Conservation (phyloP, 2,113 vertebrate genomes). For the Acrocephalus arundinaceus region DNA sequence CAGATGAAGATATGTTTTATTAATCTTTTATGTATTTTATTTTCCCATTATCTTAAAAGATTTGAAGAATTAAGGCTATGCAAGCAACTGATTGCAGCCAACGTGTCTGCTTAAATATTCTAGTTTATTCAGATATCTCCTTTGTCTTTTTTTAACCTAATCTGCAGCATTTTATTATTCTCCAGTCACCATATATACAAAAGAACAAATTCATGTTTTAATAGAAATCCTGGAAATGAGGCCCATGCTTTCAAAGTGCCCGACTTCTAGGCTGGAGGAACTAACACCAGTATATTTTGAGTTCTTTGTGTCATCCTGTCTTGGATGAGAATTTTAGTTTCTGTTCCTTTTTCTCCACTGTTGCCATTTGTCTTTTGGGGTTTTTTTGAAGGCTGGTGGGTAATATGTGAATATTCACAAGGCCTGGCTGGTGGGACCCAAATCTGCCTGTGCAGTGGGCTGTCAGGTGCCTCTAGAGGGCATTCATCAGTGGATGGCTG, state of each 20-base stretch:
- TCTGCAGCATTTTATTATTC: neutral
- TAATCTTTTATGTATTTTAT: neutral
- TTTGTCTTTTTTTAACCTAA: neutral
- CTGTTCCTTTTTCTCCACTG: neutral
- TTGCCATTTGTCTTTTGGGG: neutral
- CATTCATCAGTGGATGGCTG: neutral
- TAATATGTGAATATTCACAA: neutral
- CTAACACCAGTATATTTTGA: neutral
- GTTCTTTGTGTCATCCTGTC: neutral
- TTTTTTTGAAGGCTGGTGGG: neutral
- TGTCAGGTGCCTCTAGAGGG: constrained; percentile 37
- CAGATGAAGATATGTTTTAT: neutral
- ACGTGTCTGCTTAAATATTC: neutral
- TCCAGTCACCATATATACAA: neutral
- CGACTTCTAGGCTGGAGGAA: neutral
- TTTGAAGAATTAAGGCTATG: neutral
- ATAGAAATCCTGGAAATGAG: neutral
- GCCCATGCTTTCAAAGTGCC: neutral
- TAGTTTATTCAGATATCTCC: neutral
- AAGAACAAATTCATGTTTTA: neutral
- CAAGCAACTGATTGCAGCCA: neutral
- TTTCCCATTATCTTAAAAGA: neutral
- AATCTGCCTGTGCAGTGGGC: neutral
- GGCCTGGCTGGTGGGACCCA: neutral
- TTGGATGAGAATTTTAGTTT: neutral